Base-by-base conservation (phyloP, 2,888 invertebrate species). In the Quadroppia sp. region DNA sequence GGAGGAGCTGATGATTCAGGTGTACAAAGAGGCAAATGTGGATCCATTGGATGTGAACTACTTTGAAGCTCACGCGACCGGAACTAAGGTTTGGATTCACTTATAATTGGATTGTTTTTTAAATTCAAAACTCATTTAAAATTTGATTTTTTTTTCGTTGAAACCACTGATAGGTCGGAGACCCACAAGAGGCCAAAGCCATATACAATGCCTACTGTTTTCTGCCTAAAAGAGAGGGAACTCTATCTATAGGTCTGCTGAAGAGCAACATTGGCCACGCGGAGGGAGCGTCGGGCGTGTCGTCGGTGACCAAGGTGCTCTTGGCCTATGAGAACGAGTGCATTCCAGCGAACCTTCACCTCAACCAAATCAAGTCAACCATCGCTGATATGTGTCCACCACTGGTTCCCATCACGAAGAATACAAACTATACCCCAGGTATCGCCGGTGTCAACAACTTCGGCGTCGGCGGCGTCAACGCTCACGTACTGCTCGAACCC, bases 201-300 rank as follows among this genome's bases (percentile, higher is more conserved):
- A 83, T 85, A 75, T 30, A 61, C 40, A 40, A 74, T 42, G 67
- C 67, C 15, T 67, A 67, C 40, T 72, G 72, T n/a, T 6, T 15
- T 23, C 32, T 89, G n/a, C 88, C 89, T 81, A 89, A 88, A 77
- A 87, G 94, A 64, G 85, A 86, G 75, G 83, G 84, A 40, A 94
- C 96, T 9, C 86, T 99, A 67, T 83, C 95, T 61, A 88, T 99
- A 80, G 98, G 98, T 20, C 96, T 97, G 0, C 92, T 97, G 0
- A 98, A 98, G 83, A 95, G 95, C 30, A 99, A 98, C 84, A 96
- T 98, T 94, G 98, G 98, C 1, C 98, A 99, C 82, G 90, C 96
- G 2, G 98, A 99, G 84, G 92, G 75, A 2, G 73, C 77, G 15
- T 77, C 77, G 42, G 75, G 75, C 32, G 30, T 30, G 9, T 28